Evolutionary conservation across 2,797 vertebrate genomes (phyloP), one percentile per base, ranked within the genome.

Genomic region (Erethizon dorsatum): DNA sequence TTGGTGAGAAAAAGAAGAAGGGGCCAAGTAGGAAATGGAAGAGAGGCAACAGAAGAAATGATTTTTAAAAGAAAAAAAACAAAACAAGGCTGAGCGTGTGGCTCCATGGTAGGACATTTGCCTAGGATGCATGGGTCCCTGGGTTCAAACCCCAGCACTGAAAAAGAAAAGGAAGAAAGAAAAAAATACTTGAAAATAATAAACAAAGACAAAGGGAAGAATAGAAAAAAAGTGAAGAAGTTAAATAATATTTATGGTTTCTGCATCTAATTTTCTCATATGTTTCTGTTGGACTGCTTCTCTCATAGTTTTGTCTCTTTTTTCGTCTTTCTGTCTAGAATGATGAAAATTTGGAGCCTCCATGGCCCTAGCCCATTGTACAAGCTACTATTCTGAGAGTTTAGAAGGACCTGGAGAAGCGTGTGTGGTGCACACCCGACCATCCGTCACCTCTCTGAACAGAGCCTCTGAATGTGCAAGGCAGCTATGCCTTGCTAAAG

Each of bases 291-390:
- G 28, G 33, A 85, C 50, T 59, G 37, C 26, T 92, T 79, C 22
- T 78, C 78, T 57, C 85, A 91, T 33, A 97, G 28, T 28, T 17
- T 69, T 69, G 1, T 57, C 20, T 87, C 47, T 67, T 20, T 56
- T 41, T 50, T 41, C 67, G 41, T 90, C 31, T 86, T 69, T 91
- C 78, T 80, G 3, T 92, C 67, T 86, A 97, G 96, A 92, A 86
- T 65, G 47, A 10, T 33, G 83, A 94, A 80, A 77, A 69, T 45
- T 12, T 41, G 83, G 47, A 92, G 47, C 24, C 11, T 50, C 63
- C n/a, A 54, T 10, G 47, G 28, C 31, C n/a, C 41, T 5, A 10
- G 56, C 63, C n/a, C 45, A 28, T 1, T 13, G 7, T 61, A 9
- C 10, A 56, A 86, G 52, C 41, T 85, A 61, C 83, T 84, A 54